phyloP scores from a whole-genome alignment of 2,113 vertebrate species.

The Brachypodius melanocephalos region DNA sequence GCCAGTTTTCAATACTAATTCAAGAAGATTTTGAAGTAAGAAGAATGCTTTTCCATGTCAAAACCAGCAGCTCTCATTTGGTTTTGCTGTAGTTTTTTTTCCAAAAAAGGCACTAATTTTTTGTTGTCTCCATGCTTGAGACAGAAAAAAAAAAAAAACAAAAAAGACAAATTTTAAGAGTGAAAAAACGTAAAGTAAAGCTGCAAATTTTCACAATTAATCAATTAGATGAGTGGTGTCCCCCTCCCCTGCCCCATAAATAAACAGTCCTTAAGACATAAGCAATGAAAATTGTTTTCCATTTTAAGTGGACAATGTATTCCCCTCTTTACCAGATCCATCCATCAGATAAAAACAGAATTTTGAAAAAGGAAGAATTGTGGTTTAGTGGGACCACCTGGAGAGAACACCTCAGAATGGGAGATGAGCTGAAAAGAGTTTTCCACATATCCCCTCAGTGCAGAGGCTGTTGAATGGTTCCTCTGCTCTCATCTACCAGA shows the following conservation, averaged over 20 bases:
- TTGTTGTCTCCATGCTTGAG: neutral
- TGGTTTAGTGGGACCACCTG: neutral
- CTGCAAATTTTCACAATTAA: neutral
- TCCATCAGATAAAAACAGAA: neutral
- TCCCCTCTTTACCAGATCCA: neutral
- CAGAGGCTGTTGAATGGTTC: neutral
- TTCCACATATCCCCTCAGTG: accelerated
- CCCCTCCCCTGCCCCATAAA: neutral
- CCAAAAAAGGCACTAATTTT: neutral
- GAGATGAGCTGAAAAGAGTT: neutral
- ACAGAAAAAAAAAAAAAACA: neutral
- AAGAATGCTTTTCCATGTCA: neutral
- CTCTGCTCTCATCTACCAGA: neutral
- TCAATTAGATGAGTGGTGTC: neutral
- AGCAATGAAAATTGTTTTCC: neutral
- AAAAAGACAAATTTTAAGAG: neutral
- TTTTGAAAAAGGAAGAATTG: neutral
- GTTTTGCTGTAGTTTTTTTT: neutral
- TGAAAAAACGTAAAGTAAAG: neutral
- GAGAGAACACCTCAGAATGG: neutral
- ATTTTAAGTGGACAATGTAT: neutral
- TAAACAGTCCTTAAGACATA: neutral
- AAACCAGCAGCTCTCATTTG: neutral
- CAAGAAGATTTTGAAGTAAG: neutral
- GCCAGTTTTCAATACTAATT: neutral